Evolutionary conservation across 2,888 invertebrate species (phyloP).

Genomic region (Stegana nigrithorax): DNA sequence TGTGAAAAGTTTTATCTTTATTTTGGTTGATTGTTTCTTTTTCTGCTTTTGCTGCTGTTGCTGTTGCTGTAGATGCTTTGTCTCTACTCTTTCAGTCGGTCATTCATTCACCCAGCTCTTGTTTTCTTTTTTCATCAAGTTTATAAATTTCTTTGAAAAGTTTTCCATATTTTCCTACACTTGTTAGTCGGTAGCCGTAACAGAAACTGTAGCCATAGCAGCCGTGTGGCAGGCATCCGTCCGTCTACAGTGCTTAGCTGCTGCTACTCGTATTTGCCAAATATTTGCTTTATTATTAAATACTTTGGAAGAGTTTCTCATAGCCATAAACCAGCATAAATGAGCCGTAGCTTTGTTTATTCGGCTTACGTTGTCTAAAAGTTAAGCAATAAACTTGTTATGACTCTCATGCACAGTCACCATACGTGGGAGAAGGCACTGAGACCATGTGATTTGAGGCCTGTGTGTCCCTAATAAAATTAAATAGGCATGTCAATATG

Average conservation of each 20-base stretch:
- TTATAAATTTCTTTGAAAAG: conserved; percentile 55
- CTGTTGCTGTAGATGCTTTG: neutral
- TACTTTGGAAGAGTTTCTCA: conserved; percentile 14
- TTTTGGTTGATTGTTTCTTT: conserved; percentile 20
- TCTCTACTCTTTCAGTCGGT: neutral
- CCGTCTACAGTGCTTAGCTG: too few species aligned
- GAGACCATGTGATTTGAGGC: too few species aligned
- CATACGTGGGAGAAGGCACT: too few species aligned
- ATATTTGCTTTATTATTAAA: conserved; percentile 40
- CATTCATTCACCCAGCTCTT: neutral
- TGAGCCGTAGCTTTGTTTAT: conserved; percentile 14
- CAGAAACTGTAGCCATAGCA: neutral
- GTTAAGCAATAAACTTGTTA: neutral
- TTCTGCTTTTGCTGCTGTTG: neutral
- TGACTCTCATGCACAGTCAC: too few species aligned
- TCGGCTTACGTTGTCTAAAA: neutral
- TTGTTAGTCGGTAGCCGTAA: neutral
- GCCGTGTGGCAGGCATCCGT: too few species aligned
- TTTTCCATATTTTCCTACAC: conserved; percentile 37
- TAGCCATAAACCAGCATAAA: conserved; percentile 25
- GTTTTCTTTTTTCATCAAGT: conserved; percentile 35
- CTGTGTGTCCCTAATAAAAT: too few species aligned
- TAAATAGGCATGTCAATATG: too few species aligned
- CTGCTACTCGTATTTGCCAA: too few species aligned
- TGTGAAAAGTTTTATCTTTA: conserved; percentile 47